Evolutionary conservation across 2,113 vertebrate genomes (phyloP).

Genomic region (Larimichthys polyactis): DNA sequence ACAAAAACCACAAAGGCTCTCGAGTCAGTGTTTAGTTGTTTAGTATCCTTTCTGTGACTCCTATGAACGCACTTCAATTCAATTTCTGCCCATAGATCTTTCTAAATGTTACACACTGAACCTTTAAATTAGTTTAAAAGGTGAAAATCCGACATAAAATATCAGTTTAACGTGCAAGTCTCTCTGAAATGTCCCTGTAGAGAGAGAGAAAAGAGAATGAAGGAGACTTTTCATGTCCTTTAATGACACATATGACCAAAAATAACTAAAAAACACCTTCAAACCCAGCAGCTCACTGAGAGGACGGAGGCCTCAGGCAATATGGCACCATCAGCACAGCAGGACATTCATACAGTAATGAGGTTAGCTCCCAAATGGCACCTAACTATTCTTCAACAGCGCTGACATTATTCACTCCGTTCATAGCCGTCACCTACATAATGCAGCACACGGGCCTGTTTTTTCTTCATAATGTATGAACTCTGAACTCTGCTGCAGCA

Average conservation of each 20-base stretch:
- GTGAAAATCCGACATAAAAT: not conserved
- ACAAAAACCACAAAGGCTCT: too few relatives aligned
- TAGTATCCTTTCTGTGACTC: too few relatives aligned
- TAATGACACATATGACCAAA: constrained; percentile 47
- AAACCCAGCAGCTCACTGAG: constrained; percentile 28
- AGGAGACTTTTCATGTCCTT: constrained; percentile 61
- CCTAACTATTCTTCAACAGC: constrained; percentile 18
- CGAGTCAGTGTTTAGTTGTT: too few relatives aligned
- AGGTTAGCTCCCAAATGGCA: constrained; percentile 55
- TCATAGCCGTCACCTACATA: constrained; percentile 40
- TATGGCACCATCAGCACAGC: constrained; percentile 25
- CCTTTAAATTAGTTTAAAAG: not conserved
- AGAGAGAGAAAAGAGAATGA: not conserved
- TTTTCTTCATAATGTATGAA: constrained; percentile 50
- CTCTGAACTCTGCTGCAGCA: constrained; percentile 13
- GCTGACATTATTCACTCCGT: constrained; percentile 6
- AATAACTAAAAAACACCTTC: constrained; percentile 62
- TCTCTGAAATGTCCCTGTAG: not conserved
- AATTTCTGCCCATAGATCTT: too few relatives aligned
- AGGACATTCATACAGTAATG: constrained; percentile 60
- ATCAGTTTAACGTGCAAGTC: not conserved
- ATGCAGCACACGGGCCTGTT: constrained; percentile 37
- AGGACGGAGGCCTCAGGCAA: constrained; percentile 45
- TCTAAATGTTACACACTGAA: too few relatives aligned
- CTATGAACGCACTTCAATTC: too few relatives aligned